Evolutionary conservation across 2,888 invertebrate species (phyloP).

Genomic region (Crioceris asparagi): DNA sequence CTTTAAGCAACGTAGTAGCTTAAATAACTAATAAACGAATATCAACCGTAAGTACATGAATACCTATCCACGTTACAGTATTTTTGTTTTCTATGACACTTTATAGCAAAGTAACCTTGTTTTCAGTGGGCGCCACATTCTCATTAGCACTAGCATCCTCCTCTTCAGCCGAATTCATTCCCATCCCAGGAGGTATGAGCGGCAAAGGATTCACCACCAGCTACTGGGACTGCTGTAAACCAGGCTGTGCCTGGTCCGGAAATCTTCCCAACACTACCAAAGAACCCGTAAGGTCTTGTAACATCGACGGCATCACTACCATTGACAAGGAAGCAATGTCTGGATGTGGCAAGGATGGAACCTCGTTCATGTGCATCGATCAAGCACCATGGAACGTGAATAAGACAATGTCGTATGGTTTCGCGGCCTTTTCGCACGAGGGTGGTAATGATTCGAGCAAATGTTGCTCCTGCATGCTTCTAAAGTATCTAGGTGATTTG

Average conservation of each 20-base stretch:
- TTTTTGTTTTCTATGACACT: no score
- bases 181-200: conserved; percentile 14
- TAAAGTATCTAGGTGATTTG: conserved; percentile 7
- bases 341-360: conserved; percentile 10
- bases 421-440: conserved; percentile 16
- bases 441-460: conserved; percentile 5
- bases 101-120: no score
- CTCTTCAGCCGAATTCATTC: no score
- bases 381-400: conserved; percentile 12
- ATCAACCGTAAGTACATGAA: no score
- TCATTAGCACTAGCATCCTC: no score
- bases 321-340: conserved; percentile 8
- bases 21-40: no score
- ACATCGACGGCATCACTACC: conserved; percentile 11
- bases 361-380: conserved; percentile 12
- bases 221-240: conserved; percentile 22
- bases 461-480: conserved; percentile 9
- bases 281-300: conserved; percentile 13
- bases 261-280: conserved; percentile 11
- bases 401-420: conserved; percentile 12
- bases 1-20: no score
- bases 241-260: conserved; percentile 17
- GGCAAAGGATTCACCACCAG: conserved; percentile 17
- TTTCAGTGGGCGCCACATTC: no score
- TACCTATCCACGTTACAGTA: no score